These are phyloP conservation scores for Lasius platythorax DNA, from an alignment of 2,888 invertebrate species.

Conservation along the genomic window DNA sequence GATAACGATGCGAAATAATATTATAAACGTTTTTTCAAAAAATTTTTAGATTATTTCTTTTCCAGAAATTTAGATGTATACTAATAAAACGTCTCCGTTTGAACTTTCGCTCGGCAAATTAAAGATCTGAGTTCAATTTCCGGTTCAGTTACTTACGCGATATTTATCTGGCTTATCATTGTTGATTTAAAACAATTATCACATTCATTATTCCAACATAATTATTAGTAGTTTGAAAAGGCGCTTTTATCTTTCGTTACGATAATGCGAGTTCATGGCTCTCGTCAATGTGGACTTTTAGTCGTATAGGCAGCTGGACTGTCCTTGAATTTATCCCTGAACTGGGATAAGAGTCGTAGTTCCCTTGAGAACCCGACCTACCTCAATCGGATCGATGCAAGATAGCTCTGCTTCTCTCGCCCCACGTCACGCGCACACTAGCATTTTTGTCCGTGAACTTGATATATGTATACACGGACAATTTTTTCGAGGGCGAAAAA, in stretches of 20 bases:
- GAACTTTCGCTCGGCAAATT: not conserved
- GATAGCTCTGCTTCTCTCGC: constrained; percentile 80
- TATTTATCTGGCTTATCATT: not conserved
- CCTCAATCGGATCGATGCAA: constrained; percentile 84
- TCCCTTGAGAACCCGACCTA: constrained; percentile 82
- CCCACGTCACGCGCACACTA: constrained; percentile 73
- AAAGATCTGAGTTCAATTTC: not conserved
- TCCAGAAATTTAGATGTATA: not conserved
- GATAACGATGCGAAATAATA: not conserved
- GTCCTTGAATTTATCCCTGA: constrained; percentile 84
- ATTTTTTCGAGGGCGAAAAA: constrained; percentile 35
- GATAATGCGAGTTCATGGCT: not conserved
- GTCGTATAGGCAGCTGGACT: constrained; percentile 69
- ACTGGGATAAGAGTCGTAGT: constrained; percentile 82
- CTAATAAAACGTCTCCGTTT: not conserved
- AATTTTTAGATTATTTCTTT: not conserved
- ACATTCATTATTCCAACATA: constrained; percentile 1
- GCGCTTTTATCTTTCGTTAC: constrained; percentile 26
- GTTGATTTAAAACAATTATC: not conserved
- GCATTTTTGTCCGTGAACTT: constrained; percentile 76
- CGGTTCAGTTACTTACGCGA: not conserved
- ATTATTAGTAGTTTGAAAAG: not conserved
- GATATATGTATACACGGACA: constrained; percentile 60
- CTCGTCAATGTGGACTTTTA: constrained; percentile 6
- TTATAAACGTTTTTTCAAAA: not conserved